Percentiles rank a stretch among this genome's conserved stretches.
These are phyloP conservation scores for Henricia sp. DNA, from an alignment of 53 echinoderm and acorn worm genomes.

Conservation along the genomic window DNA sequence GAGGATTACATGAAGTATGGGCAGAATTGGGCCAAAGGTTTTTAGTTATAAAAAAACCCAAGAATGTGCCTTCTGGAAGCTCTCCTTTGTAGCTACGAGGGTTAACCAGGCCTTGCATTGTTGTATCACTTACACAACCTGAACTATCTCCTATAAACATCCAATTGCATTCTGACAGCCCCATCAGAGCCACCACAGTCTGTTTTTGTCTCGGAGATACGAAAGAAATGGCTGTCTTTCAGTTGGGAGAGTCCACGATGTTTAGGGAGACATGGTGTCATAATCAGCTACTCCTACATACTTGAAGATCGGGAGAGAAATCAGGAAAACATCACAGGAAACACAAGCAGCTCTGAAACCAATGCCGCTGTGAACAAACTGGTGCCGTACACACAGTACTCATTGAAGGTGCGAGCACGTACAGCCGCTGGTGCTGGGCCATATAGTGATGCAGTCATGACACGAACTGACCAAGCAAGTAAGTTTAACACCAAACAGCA, in stretches of 20 bases:
- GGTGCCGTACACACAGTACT: slow-evolving; percentile 64
- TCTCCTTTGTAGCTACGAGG: too few species aligned
- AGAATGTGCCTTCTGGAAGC: too few species aligned
- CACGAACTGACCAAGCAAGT: slow-evolving; percentile 68
- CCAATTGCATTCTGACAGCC: slow-evolving; percentile 18
- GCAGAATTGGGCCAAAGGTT: too few species aligned
- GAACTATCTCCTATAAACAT: too few species aligned
- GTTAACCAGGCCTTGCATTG: too few species aligned
- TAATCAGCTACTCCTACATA: slow-evolving; percentile 43
- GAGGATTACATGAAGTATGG: too few species aligned
- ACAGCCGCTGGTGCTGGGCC: slow-evolving; percentile 47
- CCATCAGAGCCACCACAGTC: slow-evolving; percentile 31
- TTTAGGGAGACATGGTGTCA: slow-evolving; percentile 27
- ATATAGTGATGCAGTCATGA: slow-evolving; percentile 8
- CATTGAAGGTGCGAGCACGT: slow-evolving; percentile 60
- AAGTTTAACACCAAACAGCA: too few species aligned
- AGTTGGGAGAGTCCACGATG: slow-evolving; percentile 45
- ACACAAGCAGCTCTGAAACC: not conserved
- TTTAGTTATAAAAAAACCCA: too few species aligned
- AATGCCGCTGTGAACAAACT: slow-evolving; percentile 3
- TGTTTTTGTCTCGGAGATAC: not conserved
- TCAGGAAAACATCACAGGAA: not conserved
- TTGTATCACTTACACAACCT: not conserved
- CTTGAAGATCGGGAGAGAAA: slow-evolving; percentile 18
- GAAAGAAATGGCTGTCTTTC: slow-evolving; percentile 20